phyloP scores from a whole-genome alignment of 1,140 invertebrate species.

The Liolophura sinensis region DNA sequence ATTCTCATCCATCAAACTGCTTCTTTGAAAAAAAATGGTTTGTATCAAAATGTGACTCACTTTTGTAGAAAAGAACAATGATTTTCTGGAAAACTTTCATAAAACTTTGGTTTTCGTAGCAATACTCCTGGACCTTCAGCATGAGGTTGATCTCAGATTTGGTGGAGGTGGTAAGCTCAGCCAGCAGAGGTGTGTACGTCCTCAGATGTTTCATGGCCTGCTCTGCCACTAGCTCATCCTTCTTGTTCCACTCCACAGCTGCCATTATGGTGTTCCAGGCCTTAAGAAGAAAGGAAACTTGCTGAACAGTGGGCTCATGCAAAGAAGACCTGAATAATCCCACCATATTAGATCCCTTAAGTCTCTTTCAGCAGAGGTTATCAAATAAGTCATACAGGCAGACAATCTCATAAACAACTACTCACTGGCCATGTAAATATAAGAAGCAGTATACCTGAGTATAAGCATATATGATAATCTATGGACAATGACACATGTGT shows the following conservation, averaged over 20 bases:
- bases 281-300: constrained; percentile 30
- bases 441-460: too few relatives aligned
- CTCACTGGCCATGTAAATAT: not conserved
- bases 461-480: too few relatives aligned
- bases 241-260: constrained; percentile 96
- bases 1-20: too few relatives aligned
- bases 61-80: constrained; percentile 93
- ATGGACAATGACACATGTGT: too few relatives aligned
- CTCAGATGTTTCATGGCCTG: constrained; percentile 90
- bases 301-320: too few relatives aligned
- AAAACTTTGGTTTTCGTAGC: constrained; percentile 98
- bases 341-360: too few relatives aligned
- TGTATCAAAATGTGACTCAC: constrained; percentile 59
- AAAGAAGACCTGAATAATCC: too few relatives aligned
- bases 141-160: constrained; percentile 86
- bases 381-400: too few relatives aligned
- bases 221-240: constrained; percentile 93
- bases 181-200: constrained; percentile 80
- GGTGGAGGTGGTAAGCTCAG: constrained; percentile 78
- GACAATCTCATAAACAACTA: not conserved
- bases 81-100: constrained; percentile 99
- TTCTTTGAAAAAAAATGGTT: too few relatives aligned
- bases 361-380: too few relatives aligned
- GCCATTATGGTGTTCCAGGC: constrained; percentile 94
- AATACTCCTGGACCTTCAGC: constrained; percentile 93